Evolutionary conservation across 2,888 invertebrate species (phyloP), one percentile per base, ranked within the genome.

Genomic region (Macrosiphum euphorbiae): DNA sequence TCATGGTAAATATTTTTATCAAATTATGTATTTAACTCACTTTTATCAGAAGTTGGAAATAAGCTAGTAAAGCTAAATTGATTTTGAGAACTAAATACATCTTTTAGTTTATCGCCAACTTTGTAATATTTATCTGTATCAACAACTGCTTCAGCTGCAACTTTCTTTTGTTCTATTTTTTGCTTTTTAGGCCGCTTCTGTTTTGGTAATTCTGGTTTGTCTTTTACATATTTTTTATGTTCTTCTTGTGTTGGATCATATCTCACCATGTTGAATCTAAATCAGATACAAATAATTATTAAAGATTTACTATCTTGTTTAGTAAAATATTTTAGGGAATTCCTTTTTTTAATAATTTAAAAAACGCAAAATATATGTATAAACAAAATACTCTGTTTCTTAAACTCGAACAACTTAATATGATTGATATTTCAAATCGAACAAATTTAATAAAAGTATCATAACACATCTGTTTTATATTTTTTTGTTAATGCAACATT

Each of bases 221-320:
- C 94, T 85, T 93, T 52, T 41, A 91, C 20, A 94, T 94, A 94
- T 52, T 86, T 93, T 88, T 94, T 88, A 88, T 94, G 94, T 50
- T 94, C 94, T n/a, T 90, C 91, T 94, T 94, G 91, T 50, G 94
- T 90, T 28, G 94, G 94, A 94, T 94, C 94, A 47, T 94, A 94
- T 61, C 94, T 78, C 28, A 94, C 94, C 94, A 94, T 94, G n/a
- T 94, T 94, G 41, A 94, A 94, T 61, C 94, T 94, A 86, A 90
- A 94, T 50, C 35, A 86, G 16, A 90, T n/a, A 55, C 44, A 58
- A 94, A 78, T 78, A 52, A 41, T 86, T 87, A 5, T 61, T 47
- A 58, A 13, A 41, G 0, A 90, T 85, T 1, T 28, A 44, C n/a
- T 61, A 58, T 2, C 2, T 20, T 67, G 5, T 67, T 52, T 35